phyloP scores from a whole-genome alignment of 2,797 vertebrate genomes.

The Micrastur ruficollis region DNA sequence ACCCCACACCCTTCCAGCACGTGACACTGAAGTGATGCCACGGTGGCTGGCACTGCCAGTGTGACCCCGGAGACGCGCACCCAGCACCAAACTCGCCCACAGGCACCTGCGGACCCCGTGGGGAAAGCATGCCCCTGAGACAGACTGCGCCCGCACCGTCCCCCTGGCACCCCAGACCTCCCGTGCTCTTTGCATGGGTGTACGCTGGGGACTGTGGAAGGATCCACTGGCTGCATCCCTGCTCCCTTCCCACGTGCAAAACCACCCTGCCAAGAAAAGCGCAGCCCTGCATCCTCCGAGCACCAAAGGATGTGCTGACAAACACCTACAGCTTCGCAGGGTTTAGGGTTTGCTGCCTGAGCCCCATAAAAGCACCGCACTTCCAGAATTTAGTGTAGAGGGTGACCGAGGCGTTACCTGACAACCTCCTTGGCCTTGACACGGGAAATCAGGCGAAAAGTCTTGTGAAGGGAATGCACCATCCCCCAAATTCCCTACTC shows the following conservation, averaged over 20 bases:
- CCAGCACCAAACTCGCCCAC: background rate
- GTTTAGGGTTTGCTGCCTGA: background rate
- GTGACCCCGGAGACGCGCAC: background rate
- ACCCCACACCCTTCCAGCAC: background rate
- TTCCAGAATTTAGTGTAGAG: background rate
- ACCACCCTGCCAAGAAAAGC: background rate
- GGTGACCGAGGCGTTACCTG: background rate
- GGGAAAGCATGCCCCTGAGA: rapidly evolving
- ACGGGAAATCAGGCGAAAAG: background rate
- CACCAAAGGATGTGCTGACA: background rate
- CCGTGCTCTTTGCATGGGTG: background rate
- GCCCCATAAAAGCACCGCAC: background rate
- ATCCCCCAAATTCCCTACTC: background rate
- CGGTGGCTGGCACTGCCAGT: rapidly evolving
- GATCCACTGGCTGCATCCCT: background rate
- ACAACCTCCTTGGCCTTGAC: background rate
- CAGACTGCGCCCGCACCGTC: background rate
- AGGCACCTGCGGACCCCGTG: background rate
- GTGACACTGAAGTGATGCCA: background rate
- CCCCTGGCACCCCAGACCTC: background rate
- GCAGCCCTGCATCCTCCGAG: background rate
- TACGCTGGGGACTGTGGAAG: rapidly evolving
- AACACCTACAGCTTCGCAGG: background rate
- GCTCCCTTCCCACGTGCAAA: background rate
- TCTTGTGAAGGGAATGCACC: background rate